Conservation (phyloP, 2,113 vertebrate genomes). For the Eonycteris spelaea region DNA sequence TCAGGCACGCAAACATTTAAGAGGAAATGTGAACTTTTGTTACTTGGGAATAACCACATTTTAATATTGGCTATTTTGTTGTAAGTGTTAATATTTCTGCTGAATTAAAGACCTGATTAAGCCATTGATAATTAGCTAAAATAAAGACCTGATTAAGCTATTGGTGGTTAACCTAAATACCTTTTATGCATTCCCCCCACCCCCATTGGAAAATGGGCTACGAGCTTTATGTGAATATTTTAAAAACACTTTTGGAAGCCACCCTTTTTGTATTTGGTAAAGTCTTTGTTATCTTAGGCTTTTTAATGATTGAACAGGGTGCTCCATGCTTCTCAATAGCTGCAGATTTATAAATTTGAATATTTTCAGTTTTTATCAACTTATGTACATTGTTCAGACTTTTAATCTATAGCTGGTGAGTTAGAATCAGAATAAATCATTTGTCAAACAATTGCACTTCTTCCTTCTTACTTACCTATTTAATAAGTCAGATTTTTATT, state of each 20-base stretch:
- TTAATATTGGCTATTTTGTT: background rate
- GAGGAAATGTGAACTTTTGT: background rate
- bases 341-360: background rate
- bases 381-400: background rate
- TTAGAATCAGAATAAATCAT: background rate
- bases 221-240: background rate
- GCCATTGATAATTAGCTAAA: background rate
- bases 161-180: background rate
- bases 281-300: background rate
- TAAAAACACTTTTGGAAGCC: background rate
- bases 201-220: background rate
- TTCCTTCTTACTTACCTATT: background rate
- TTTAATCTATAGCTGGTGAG: background rate
- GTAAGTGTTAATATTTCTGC: background rate
- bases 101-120: background rate
- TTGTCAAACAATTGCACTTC: background rate
- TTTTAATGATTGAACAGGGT: background rate
- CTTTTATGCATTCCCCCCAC: background rate
- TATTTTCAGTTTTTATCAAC: background rate
- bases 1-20: background rate
- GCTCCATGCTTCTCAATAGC: background rate
- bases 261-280: background rate
- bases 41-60: background rate
- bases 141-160: background rate
- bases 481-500: background rate